Evolutionary conservation across 2,888 invertebrate species (phyloP).

Genomic region (Junonia oenone): DNA sequence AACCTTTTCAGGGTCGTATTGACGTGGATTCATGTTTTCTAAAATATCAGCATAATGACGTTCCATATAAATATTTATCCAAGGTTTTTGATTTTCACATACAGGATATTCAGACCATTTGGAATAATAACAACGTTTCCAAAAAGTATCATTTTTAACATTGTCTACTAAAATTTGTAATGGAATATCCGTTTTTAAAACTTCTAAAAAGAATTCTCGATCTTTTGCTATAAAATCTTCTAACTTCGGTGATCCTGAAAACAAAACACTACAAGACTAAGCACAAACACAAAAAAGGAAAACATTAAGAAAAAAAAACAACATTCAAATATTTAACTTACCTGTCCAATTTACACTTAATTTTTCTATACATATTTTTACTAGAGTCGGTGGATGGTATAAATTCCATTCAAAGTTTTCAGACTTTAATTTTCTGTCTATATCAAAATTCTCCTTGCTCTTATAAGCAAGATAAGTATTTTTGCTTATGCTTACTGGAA

Average conservation of each 20-base stretch:
- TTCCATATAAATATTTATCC: constrained; percentile 70
- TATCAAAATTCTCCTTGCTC: constrained; percentile 53
- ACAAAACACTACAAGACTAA: no score
- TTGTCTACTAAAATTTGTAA: constrained; percentile 66
- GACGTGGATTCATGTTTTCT: constrained; percentile 68
- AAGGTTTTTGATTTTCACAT: constrained; percentile 46
- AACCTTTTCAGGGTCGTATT: constrained; percentile 75
- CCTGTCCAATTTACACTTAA: constrained; percentile 69
- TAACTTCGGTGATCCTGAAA: constrained; percentile 55
- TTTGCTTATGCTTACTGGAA: constrained; percentile 57
- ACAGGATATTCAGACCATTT: constrained; percentile 55
- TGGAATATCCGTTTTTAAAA: constrained; percentile 58
- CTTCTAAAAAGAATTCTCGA: constrained; percentile 61
- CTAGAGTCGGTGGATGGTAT: constrained; percentile 65
- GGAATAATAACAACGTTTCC: constrained; percentile 64
- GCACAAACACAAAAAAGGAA: no score
- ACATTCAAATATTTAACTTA: constrained; percentile 28
- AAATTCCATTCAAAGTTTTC: constrained; percentile 77
- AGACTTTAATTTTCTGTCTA: constrained; percentile 58
- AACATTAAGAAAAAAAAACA: not conserved
- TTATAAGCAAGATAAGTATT: constrained; percentile 67
- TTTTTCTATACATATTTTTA: constrained; percentile 65
- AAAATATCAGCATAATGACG: constrained; percentile 64
- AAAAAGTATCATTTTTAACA: constrained; percentile 69
- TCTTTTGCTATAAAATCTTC: constrained; percentile 61